Percentiles rank a stretch among this genome's conserved stretches.
Evolutionary conservation across 2,888 invertebrate species (phyloP).

Genomic region (Petrophora chlorosata): DNA sequence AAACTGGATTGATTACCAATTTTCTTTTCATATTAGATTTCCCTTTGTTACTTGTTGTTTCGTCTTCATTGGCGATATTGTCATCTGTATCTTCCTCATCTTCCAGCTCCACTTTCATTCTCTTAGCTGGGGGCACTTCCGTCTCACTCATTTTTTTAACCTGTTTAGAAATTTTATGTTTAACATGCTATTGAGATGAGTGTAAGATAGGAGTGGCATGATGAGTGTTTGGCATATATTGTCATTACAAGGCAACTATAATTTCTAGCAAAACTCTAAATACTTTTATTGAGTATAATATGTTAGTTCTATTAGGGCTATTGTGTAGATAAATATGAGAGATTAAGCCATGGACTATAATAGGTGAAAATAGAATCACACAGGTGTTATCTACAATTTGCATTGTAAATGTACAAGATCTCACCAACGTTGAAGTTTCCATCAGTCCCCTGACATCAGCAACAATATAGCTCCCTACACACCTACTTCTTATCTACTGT

Average conservation of each 20-base stretch:
- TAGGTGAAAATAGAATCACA: background rate
- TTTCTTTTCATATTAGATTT: no score
- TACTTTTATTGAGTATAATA: no score
- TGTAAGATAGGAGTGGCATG: no score
- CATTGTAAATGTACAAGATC: background rate
- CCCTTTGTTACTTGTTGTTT: no score
- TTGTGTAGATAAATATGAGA: no score
- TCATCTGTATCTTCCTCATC: background rate
- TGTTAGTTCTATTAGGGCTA: no score
- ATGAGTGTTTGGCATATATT: background rate
- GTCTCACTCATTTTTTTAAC: constrained; percentile 44
- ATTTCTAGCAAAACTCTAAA: no score
- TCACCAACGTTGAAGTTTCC: background rate
- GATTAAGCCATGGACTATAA: background rate
- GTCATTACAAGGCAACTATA: no score
- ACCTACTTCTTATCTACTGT: background rate
- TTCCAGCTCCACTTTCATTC: constrained; percentile 42
- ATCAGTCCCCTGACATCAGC: background rate
- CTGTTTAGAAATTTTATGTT: constrained; percentile 45
- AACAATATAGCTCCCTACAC: constrained; percentile 1
- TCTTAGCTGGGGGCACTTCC: constrained; percentile 51
- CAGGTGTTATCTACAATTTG: no score
- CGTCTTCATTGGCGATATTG: no score
- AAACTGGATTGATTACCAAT: background rate
- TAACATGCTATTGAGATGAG: constrained; percentile 23